Base-by-base conservation (phyloP, 2,888 invertebrate genomes). In the Aethes cnicana region DNA sequence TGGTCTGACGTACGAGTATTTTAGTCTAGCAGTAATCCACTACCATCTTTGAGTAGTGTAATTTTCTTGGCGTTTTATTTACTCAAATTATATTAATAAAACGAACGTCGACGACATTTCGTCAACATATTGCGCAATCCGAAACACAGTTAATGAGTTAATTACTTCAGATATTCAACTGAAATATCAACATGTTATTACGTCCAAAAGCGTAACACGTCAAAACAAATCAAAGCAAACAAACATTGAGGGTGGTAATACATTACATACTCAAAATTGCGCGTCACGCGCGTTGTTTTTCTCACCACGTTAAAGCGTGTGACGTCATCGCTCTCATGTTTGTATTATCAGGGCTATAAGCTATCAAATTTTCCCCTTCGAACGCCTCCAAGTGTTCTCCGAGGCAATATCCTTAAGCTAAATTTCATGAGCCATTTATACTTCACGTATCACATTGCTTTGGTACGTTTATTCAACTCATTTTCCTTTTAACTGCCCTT, bases 331-430 rank as follows among this genome's bases (percentile, higher is more conserved):
- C 64, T 64, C 68, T 66, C 63, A 54, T 74, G 69, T 69, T 67
- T 64, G 67, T 63, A 70, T 71, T 73, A 81, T 79, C 75, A 77
- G 71, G 74, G 77, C 74, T 77, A 76, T 80, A 81, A 79, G 79
- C 81, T 77, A 85, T 86, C 81, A 85, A 86, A 85, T 85, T 83
- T 83, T 81, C 78, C 74, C 71, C 77, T 76, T 66, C 63, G 66
- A 80, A 76, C 72, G 70, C 66, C 65, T 73, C 74, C 72, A 74
- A 78, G 76, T 74, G 76, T 77, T 81, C 74, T 74, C 75, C 66
- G 73, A 76, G 77, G 84, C 86, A 88, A 87, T 89, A 86, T 86
- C 81, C 85, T 77, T 83, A 83, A 87, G 82, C 80, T 77, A 73
- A 84, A 79, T 85, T 88, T 86, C 84, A 86, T 81, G 82, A 84